Evolutionary conservation across 1,140 invertebrate species (phyloP), one percentile per base, ranked within the genome.

Genomic region (Penaeus vannamei): DNA sequence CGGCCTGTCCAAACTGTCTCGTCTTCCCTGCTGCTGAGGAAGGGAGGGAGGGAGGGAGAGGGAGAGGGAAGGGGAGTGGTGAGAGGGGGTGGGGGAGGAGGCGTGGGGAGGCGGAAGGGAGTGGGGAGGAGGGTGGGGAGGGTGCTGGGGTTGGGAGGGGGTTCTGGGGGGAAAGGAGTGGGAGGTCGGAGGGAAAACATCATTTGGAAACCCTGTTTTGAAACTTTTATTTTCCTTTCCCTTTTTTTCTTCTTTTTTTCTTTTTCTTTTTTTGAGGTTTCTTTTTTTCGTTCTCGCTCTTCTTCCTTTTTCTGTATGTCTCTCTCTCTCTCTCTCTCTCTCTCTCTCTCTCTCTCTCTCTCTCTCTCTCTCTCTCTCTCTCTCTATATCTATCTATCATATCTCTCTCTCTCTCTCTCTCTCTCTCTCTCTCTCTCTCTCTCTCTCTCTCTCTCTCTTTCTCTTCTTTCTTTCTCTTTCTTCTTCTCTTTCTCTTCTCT

Each of bases 11-110:
- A 76, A 76, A 76, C 72, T 76, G 72, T 76, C 72, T 36, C 42
- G 72, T 76, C 72, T 76, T 76, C 72, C 53, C 17, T 17, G 53
- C 53, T 10, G 72, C 8, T 76, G 72, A 32, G 29, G 42, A 76
- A 36, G 26, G 26, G 72, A 76, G 72, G 72, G 72, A n/a, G 26
- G 26, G 69, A 86, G 36, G 85, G 72, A 60, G 53, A 61, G 72
- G 85, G 61, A 42, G 69, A n/a, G 42, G 36, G 84, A 26, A 17
- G 62, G 66, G 64, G 42, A 36, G 32, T 8, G 29, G 72, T 14
- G 20, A 5, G 72, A 4, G 23, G 72, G 19, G 22, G 26, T n/a
- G n/a, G 8, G 36, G 36, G 36, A 7, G 8, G 8, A 42, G 36
- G 36, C 4, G 36, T 42, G 36, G 36, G n/a, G 26, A 85, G 42